These are phyloP conservation scores for Xyliphius kryptos DNA, from an alignment of 2,113 vertebrate species.

Conservation along the genomic window DNA sequence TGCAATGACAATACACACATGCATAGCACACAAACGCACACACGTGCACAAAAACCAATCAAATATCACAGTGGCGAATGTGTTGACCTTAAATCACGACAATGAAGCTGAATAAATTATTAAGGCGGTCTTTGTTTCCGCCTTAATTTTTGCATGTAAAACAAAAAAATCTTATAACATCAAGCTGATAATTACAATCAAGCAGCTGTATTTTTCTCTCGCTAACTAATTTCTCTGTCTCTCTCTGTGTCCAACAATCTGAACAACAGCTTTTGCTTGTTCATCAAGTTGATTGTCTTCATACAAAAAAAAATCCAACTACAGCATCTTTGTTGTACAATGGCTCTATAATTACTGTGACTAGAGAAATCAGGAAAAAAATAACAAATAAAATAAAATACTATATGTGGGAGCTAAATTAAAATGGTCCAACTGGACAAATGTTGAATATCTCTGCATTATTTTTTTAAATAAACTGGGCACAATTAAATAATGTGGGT, in stretches of 20 bases:
- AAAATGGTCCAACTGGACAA: neutral
- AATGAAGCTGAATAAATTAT: slow-evolving; percentile 8
- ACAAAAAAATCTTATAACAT: neutral
- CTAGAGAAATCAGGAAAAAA: neutral
- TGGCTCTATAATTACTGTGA: neutral
- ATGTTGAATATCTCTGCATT: neutral
- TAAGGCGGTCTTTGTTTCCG: neutral
- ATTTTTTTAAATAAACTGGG: neutral
- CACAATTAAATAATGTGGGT: neutral
- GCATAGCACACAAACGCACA: too few species aligned
- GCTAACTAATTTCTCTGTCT: neutral
- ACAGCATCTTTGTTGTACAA: neutral
- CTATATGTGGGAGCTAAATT: neutral
- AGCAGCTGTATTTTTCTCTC: neutral
- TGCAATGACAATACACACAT: neutral
- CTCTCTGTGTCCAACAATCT: too few species aligned
- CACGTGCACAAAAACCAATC: neutral
- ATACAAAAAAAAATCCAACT: neutral
- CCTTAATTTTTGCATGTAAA: neutral
- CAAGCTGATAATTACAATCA: neutral
- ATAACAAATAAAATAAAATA: neutral
- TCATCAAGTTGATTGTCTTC: neutral
- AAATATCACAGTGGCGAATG: slow-evolving; percentile 4
- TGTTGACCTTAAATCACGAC: neutral
- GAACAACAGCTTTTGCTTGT: slow-evolving; percentile 3